phyloP scores from a whole-genome alignment of 2,113 vertebrate species.

The Proteles cristata region DNA sequence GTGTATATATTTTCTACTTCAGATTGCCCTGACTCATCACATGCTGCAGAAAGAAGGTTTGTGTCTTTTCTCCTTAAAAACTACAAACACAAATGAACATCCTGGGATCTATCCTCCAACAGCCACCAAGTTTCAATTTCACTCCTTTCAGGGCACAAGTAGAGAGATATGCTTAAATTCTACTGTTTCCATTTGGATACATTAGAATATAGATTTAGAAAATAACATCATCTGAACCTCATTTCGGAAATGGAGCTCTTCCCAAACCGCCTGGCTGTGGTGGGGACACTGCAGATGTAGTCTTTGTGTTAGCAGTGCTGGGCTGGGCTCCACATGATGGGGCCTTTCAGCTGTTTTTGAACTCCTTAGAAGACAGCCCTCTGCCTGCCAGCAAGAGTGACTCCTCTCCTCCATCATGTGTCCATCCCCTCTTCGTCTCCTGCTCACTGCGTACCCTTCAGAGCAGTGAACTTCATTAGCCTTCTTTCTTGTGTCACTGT shows the following conservation, averaged over 20 bases:
- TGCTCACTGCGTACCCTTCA: not conserved
- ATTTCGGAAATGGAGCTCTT: conserved; percentile 56
- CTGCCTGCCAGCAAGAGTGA: not conserved
- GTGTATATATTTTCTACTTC: not conserved
- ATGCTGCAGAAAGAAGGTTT: not conserved
- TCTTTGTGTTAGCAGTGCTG: not conserved
- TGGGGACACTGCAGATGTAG: not conserved
- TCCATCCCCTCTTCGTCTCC: not conserved
- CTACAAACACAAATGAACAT: not conserved
- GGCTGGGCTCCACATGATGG: not conserved
- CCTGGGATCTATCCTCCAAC: not conserved
- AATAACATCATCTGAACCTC: conserved; percentile 76
- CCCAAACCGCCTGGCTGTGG: conserved; percentile 48
- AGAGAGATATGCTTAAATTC: not conserved
- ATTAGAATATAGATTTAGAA: conserved; percentile 35
- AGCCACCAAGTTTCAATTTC: not conserved
- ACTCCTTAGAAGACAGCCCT: not conserved
- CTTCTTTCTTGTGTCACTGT: not conserved
- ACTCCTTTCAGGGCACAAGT: not conserved
- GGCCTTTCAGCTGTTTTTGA: not conserved
- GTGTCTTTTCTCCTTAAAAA: conserved; percentile 18
- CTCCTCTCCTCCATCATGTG: not conserved
- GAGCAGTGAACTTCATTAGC: not conserved
- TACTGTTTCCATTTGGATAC: not conserved
- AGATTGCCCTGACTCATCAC: not conserved